Conservation (phyloP, 2,113 vertebrate genomes). For the Cephalopterus ornatus region DNA sequence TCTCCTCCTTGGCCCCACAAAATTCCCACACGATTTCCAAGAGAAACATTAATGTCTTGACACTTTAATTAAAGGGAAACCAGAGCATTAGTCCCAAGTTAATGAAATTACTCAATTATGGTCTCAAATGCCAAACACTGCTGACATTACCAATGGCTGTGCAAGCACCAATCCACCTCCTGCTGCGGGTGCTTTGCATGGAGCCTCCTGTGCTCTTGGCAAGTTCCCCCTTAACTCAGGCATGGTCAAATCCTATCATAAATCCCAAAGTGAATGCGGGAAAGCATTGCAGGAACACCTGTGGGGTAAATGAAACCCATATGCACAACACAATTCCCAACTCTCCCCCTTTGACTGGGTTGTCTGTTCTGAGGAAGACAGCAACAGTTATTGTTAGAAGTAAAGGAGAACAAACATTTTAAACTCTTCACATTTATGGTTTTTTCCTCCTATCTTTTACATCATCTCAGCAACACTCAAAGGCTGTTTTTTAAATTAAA, state of each 20-base stretch:
- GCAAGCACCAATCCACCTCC: background rate
- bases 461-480: background rate
- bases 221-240: background rate
- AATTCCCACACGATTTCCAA: background rate
- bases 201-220: background rate
- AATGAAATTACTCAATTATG: background rate
- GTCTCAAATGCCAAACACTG: background rate
- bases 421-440: background rate
- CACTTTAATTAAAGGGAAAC: background rate
- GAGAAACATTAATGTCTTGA: background rate
- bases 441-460: background rate
- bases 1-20: background rate
- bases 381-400: background rate
- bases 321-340: background rate
- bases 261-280: background rate
- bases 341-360: background rate
- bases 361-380: background rate
- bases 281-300: background rate
- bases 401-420: background rate
- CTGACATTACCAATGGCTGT: background rate
- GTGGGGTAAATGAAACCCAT: background rate
- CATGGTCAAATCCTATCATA: background rate
- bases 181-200: fast-evolving
- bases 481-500: background rate
- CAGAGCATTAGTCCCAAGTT: background rate